Percentiles rank a stretch among this genome's conserved stretches.
Conservation (phyloP, 1,140 invertebrate species). For the Heliconius hermathena region DNA sequence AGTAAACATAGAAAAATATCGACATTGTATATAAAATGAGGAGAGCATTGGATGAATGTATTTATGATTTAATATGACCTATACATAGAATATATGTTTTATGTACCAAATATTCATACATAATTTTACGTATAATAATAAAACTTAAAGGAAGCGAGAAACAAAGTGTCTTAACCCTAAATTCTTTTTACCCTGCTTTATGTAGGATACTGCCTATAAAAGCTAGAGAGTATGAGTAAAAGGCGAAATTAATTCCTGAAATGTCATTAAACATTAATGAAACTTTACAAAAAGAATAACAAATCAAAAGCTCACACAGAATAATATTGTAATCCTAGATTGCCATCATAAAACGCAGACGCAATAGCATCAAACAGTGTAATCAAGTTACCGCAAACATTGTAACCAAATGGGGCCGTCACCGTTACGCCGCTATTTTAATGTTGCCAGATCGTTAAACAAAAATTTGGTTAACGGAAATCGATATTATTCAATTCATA, state of each 20-base stretch:
- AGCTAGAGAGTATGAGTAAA: too few species aligned
- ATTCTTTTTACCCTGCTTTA: too few species aligned
- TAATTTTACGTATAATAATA: too few species aligned
- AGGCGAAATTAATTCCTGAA: too few species aligned
- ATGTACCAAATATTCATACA: background rate
- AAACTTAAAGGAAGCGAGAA: too few species aligned
- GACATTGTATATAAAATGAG: background rate
- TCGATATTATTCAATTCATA: constrained; percentile 59
- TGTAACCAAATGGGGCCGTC: constrained; percentile 29
- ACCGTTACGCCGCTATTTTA: constrained; percentile 31
- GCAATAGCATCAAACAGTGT: constrained; percentile 19
- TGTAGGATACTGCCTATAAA: too few species aligned
- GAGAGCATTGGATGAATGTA: background rate
- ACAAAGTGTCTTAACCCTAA: too few species aligned
- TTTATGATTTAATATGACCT: background rate
- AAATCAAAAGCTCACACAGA: background rate
- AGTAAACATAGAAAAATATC: background rate
- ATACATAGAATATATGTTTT: constrained; percentile 3
- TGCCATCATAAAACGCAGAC: background rate
- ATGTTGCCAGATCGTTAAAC: constrained; percentile 49
- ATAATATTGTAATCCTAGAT: constrained; percentile 8
- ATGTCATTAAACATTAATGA: too few species aligned
- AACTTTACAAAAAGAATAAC: background rate
- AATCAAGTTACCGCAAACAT: constrained; percentile 37
- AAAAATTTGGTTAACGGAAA: constrained; percentile 51